phyloP scores from a whole-genome alignment of 2,797 vertebrate genomes.

The Anisognathus igniventris region DNA sequence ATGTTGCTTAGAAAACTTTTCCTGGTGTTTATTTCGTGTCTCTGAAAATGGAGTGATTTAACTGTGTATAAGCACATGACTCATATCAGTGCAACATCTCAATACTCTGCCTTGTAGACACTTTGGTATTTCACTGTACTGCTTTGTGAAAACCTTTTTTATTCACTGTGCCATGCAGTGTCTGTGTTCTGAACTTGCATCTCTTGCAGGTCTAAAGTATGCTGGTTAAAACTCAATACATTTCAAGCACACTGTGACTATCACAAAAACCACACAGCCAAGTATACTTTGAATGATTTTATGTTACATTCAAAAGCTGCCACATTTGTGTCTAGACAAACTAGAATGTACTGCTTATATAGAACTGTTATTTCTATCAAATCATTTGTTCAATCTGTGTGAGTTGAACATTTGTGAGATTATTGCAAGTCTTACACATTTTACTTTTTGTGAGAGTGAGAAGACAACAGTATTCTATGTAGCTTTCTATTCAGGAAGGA shows the following conservation, averaged over 20 bases:
- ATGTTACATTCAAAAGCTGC: neutral
- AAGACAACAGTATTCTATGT: constrained; percentile 3
- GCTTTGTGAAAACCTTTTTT: constrained; percentile 29
- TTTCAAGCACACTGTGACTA: constrained; percentile 56
- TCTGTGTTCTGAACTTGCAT: constrained; percentile 13
- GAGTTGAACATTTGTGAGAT: constrained; percentile 23
- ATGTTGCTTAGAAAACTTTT: constrained; percentile 2
- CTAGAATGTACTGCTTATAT: constrained; percentile 35
- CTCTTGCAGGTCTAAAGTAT: constrained; percentile 28
- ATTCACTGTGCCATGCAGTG: constrained; percentile 13
- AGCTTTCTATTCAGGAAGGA: constrained; percentile 58
- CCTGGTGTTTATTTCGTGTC: neutral
- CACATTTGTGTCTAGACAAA: constrained; percentile 15
- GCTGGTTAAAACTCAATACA: constrained; percentile 17
- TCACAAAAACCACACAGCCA: constrained; percentile 38
- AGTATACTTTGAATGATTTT: constrained; percentile 6
- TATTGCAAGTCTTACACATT: neutral
- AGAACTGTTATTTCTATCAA: constrained; percentile 26
- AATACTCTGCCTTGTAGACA: constrained; percentile 2
- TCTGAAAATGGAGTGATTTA: neutral
- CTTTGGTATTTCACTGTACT: neutral
- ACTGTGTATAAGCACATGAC: neutral
- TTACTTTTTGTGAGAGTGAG: constrained; percentile 53
- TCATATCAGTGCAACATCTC: neutral
- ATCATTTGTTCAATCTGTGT: constrained; percentile 13